Evolutionary conservation across 2,888 invertebrate genomes (phyloP).

Genomic region (Xestia ashworthii): DNA sequence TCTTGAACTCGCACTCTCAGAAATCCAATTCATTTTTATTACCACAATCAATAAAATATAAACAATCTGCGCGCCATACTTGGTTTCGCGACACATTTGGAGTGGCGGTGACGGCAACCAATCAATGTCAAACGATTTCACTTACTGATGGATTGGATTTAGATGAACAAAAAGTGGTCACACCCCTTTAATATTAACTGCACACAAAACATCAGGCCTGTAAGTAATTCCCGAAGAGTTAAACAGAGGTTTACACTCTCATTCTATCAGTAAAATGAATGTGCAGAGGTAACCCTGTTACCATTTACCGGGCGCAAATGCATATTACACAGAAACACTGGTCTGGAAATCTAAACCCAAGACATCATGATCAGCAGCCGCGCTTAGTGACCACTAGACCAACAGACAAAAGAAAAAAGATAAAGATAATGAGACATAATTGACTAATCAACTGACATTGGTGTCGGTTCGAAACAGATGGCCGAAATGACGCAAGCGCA

Average conservation of each 20-base stretch:
- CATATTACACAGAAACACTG: background rate
- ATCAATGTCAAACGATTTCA: slow-evolving; percentile 41
- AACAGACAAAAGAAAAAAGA: background rate
- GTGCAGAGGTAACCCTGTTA: background rate
- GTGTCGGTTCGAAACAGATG: slow-evolving; percentile 61
- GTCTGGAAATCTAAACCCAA: background rate
- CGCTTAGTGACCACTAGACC: background rate
- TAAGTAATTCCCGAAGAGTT: background rate
- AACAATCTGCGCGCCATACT: background rate
- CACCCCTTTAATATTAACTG: slow-evolving; percentile 2
- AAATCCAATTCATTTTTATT: background rate
- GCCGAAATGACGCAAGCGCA: slow-evolving; percentile 72
- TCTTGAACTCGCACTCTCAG: background rate
- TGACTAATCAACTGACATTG: slow-evolving; percentile 56
- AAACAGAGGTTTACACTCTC: background rate
- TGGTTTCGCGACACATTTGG: slow-evolving; percentile 28
- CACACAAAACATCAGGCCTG: background rate
- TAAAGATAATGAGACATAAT: slow-evolving; percentile 10
- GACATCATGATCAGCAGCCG: background rate
- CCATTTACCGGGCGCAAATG: background rate
- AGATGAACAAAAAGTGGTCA: slow-evolving; percentile 18
- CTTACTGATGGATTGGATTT: slow-evolving; percentile 25
- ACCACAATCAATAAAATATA: background rate
- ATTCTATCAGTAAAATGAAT: background rate
- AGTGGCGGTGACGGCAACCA: slow-evolving; percentile 13